Evolutionary conservation across 2,113 vertebrate genomes (phyloP).

Genomic region (Anguilla japonica): DNA sequence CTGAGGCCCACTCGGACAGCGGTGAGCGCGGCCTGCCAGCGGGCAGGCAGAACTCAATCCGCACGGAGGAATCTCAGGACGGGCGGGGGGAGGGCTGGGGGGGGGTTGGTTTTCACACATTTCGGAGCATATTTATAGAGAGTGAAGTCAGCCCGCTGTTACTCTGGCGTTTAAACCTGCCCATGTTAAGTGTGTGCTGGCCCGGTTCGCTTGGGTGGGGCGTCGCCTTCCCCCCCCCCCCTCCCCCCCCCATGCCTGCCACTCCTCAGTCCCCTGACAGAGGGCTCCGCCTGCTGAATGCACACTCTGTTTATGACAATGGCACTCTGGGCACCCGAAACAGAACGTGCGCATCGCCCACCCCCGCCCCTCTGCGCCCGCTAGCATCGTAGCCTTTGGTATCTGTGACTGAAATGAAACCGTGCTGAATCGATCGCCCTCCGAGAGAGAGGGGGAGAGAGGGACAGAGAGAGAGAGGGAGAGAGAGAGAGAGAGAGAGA

Average conservation of each 20-base stretch:
- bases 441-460: neutral
- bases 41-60: slow-evolving; percentile 1
- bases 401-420: too few relatives aligned
- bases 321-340: neutral
- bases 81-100: neutral
- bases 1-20: neutral
- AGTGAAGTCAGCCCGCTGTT: neutral
- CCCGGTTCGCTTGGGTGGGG: neutral
- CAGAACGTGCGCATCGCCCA: neutral
- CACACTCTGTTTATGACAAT: slow-evolving; percentile 13
- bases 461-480: neutral
- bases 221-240: neutral
- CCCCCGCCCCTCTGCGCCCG: neutral
- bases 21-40: neutral
- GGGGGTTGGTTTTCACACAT: slow-evolving; percentile 1
- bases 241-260: too few relatives aligned
- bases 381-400: too few relatives aligned
- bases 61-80: neutral
- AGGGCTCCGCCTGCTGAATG: neutral
- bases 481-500: neutral
- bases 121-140: slow-evolving; percentile 6
- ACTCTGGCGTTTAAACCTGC: too few relatives aligned
- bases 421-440: neutral
- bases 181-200: neutral
- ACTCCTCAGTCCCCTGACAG: neutral